A percentile compares a stretch with the other conserved stretches of the same genome.
Evolutionary conservation across 2,113 vertebrate genomes (phyloP).

Genomic region (Mormyrus iriodes): DNA sequence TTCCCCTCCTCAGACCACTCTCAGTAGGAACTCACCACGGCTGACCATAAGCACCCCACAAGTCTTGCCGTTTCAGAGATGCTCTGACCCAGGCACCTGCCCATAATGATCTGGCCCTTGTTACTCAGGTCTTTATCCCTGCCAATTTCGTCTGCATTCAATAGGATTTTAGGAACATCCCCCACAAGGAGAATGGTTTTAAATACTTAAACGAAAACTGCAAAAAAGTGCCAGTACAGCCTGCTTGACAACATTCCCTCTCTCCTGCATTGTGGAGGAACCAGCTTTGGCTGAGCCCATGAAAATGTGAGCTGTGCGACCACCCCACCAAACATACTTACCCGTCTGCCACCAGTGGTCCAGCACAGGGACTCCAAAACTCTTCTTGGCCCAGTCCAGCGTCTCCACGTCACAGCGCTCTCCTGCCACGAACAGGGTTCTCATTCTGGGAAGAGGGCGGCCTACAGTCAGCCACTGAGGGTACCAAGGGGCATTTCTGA

Average conservation of each 20-base stretch:
- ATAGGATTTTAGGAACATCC: too few relatives aligned
- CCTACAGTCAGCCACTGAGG: background rate
- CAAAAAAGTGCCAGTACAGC: background rate
- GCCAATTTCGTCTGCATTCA: background rate
- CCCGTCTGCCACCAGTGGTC: slow-evolving; percentile 99
- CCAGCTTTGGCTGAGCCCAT: background rate
- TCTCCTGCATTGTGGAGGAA: background rate
- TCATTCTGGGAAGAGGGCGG: slow-evolving; percentile 60
- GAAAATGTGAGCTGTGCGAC: background rate
- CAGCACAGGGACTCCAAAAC: slow-evolving; percentile 86
- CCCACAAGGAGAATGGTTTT: background rate
- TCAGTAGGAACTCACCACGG: too few relatives aligned
- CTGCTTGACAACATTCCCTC: background rate
- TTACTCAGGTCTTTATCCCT: too few relatives aligned
- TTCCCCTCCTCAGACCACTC: too few relatives aligned
- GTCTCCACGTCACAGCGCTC: slow-evolving; percentile 90
- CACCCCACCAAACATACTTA: slow-evolving; percentile 47
- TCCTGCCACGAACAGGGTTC: slow-evolving; percentile 80
- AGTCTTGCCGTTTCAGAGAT: too few relatives aligned
- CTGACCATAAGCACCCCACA: too few relatives aligned
- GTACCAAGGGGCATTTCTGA: too few relatives aligned
- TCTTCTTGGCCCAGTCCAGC: slow-evolving; percentile 80
- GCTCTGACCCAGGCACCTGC: too few relatives aligned
- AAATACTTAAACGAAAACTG: background rate
- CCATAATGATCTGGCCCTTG: too few relatives aligned